Evolutionary conservation across 2,113 vertebrate species (phyloP).

Genomic region (Merops nubicus): DNA sequence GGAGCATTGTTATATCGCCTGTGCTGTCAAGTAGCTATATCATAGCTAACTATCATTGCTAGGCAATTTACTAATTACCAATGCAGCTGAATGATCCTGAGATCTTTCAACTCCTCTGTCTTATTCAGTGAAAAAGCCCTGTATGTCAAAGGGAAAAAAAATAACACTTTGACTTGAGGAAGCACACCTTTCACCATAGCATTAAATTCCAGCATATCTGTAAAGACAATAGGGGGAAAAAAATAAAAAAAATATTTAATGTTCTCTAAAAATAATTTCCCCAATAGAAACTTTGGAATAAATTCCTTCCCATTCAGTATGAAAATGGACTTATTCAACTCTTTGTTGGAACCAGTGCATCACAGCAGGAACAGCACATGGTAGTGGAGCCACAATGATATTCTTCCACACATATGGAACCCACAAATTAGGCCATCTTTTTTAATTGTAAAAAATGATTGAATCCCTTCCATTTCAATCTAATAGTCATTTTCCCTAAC

Average conservation of each 20-base stretch:
- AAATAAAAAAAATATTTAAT: not conserved
- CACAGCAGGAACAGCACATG: not conserved
- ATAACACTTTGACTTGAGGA: not conserved
- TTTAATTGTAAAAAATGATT: conserved; percentile 66
- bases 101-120: not conserved
- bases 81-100: not conserved
- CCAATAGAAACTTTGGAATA: not conserved
- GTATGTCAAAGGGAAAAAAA: not conserved
- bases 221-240: not conserved
- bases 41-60: not conserved
- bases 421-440: conserved; percentile 7
- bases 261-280: not conserved
- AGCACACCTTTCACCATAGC: not conserved
- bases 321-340: not conserved
- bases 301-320: not conserved
- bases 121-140: not conserved
- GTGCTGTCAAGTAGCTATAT: not conserved
- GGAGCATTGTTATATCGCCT: not conserved
- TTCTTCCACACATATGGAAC: not conserved
- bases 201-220: not conserved
- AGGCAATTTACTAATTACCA: not conserved
- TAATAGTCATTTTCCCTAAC: conserved; percentile 56
- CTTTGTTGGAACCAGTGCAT: not conserved
- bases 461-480: conserved; percentile 53
- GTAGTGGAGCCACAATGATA: not conserved